Percentiles rank a stretch among this genome's conserved stretches.
These are phyloP conservation scores for Clunio marinus DNA, from an alignment of 2,888 invertebrate species.

Conservation along the genomic window DNA sequence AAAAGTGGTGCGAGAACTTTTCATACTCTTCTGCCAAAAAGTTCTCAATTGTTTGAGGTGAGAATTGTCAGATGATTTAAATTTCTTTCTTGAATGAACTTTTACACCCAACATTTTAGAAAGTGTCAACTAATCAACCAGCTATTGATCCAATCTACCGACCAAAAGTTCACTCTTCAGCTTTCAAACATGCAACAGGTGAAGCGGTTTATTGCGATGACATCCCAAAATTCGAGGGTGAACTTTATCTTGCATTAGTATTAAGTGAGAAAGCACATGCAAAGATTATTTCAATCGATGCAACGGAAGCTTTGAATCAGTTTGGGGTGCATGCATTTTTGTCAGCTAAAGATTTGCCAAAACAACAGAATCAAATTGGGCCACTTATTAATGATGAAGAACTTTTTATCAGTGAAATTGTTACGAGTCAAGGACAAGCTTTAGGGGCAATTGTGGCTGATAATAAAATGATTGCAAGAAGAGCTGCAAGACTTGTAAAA, in stretches of 20 bases:
- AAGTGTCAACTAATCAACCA: constrained; percentile 56
- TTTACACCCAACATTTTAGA: too few species aligned
- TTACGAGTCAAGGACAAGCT: constrained; percentile 74
- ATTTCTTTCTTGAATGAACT: constrained; percentile 24
- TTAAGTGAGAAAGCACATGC: constrained; percentile 79
- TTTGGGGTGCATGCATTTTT: constrained; percentile 80
- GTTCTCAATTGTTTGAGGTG: constrained; percentile 51
- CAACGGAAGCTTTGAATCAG: constrained; percentile 65
- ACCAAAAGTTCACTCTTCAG: constrained; percentile 75
- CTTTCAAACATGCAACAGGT: constrained; percentile 82
- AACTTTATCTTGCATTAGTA: constrained; percentile 76
- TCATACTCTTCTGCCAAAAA: constrained; percentile 46
- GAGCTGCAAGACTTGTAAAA: constrained; percentile 74
- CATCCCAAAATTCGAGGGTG: constrained; percentile 69
- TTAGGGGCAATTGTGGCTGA: constrained; percentile 77
- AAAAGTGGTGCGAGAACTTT: constrained; percentile 50
- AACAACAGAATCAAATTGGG: constrained; percentile 64
- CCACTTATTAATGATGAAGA: constrained; percentile 76
- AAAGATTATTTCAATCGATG: constrained; percentile 69
- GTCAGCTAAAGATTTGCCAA: constrained; percentile 70
- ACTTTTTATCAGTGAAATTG: constrained; percentile 73
- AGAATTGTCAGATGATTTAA: constrained; percentile 12
- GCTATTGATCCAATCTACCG: constrained; percentile 71
- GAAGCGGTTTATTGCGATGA: constrained; percentile 92
- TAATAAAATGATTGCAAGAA: constrained; percentile 73